Base-by-base conservation (phyloP, 2,113 vertebrate species). In the Haliaeetus leucogaster region DNA sequence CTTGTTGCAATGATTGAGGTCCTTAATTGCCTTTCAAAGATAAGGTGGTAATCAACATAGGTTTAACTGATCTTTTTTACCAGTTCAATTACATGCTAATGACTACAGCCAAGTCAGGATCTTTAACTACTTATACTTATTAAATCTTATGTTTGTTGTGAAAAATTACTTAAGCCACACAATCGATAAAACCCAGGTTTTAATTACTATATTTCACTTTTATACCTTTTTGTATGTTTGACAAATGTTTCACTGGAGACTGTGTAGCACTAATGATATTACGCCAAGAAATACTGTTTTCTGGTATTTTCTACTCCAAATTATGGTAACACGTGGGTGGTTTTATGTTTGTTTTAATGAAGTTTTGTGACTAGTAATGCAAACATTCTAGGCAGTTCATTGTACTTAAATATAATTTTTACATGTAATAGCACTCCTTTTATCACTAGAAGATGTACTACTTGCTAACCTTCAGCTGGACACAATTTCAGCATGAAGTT, bases 71-170 rank as follows among this genome's bases (percentile, higher is more conserved):
- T 98, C 98, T 98, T 98, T 98, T 97, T 98, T 98, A 98, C 98
- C 98, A 98, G 98, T 99, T 99, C 99, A 99, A 99, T 99, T 99
- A 98, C 98, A 98, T 98, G 95, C 98, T 98, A 98, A 99, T 99
- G 98, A 98, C 97, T 98, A 98, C 98, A 98, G 98, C 98, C 99
- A 98, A 98, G 98, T 98, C 98, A 98, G 98, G 98, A 99, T 99
- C 99, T 99, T 99, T 99, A 99, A 99, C 99, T 99, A 99, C 99
- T 98, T 98, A 98, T 96, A 95, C 98, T 98, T 98, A 98, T 99
- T 99, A 99, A 99, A 99, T 99, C 98, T 98, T 99, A 98, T 50
- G 86, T 98, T 98, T 98, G 97, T 98, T 98, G 98, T 98, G 99
- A 98, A 99, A 99, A 98, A 98, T 99, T 98, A 97, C 98, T 97